Conservation (phyloP, 2,797 vertebrate species). For the Artibeus jamaicensis region DNA sequence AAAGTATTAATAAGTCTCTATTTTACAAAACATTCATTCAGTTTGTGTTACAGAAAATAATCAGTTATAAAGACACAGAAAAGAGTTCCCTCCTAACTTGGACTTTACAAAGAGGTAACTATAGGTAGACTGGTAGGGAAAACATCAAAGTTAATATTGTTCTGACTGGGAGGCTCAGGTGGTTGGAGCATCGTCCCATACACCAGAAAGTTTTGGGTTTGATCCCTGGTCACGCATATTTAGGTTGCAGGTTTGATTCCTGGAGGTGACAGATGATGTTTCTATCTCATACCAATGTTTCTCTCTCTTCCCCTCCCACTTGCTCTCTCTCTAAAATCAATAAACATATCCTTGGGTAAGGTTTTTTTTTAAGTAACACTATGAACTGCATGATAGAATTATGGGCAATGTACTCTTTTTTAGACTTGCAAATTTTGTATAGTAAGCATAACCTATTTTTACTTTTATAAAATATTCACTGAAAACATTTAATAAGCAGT, state of each 20-base stretch:
- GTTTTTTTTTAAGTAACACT: not conserved
- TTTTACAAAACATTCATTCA: conserved; percentile 2
- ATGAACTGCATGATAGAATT: not conserved
- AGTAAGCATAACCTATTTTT: conserved; percentile 5
- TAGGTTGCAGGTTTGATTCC: not conserved
- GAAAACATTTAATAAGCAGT: not conserved
- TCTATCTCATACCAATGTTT: not conserved
- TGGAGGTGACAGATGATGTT: not conserved
- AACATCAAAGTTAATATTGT: not conserved
- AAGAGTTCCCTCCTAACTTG: not conserved
- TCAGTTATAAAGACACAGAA: conserved; percentile 6
- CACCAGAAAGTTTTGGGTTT: not conserved
- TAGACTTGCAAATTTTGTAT: conserved; percentile 3
- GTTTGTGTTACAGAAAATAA: conserved; percentile 15
- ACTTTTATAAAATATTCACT: conserved; percentile 11
- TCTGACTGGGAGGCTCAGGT: not conserved
- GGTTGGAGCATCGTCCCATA: not conserved
- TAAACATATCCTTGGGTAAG: not conserved
- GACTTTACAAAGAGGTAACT: conserved; percentile 17
- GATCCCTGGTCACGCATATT: not conserved
- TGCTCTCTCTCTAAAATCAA: not conserved
- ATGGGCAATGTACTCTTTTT: not conserved
- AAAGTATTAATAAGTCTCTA: conserved; percentile 10
- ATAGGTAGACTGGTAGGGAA: not conserved
- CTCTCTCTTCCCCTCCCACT: not conserved